A percentile compares a stretch with the other conserved stretches of the same genome.
Conservation (phyloP, 2,797 vertebrate genomes). For the Poeciliopsis presidionis region DNA sequence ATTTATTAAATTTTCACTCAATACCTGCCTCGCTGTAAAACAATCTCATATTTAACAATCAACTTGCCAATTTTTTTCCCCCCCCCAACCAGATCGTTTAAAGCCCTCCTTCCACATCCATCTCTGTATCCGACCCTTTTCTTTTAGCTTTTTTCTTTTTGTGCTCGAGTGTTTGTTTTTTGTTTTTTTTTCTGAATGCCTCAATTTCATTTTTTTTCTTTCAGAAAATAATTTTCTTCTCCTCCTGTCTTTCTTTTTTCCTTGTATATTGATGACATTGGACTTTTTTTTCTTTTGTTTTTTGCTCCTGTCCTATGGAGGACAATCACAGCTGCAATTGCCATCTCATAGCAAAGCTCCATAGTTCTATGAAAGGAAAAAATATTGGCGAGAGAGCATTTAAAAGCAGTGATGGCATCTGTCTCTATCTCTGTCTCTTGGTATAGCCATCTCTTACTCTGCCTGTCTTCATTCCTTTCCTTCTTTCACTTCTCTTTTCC, state of each 20-base stretch:
- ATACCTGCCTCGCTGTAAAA: conserved; percentile 79
- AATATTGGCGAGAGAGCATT: conserved; percentile 60
- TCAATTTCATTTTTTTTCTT: conserved; percentile 56
- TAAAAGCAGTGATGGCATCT: conserved; percentile 70
- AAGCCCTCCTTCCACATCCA: conserved; percentile 30
- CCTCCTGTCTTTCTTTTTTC: conserved; percentile 60
- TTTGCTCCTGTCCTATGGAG: conserved; percentile 69
- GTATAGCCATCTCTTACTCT: conserved; percentile 49
- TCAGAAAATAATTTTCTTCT: conserved; percentile 35
- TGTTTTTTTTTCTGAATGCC: conserved; percentile 9
- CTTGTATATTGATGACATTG: conserved; percentile 76
- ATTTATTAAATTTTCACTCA: conserved; percentile 82
- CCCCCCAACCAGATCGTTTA: conserved; percentile 28
- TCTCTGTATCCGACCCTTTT: conserved; percentile 28
- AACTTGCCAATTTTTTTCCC: conserved; percentile 37
- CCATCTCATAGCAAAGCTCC: conserved; percentile 71
- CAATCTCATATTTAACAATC: conserved; percentile 84
- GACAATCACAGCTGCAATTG: conserved; percentile 76
- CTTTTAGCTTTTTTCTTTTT: conserved; percentile 6
- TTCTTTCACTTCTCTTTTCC: conserved; percentile 15
- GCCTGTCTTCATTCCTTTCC: conserved; percentile 26
- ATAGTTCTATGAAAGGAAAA: conserved; percentile 66
- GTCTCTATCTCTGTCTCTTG: conserved; percentile 58
- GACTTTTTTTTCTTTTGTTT: conserved; percentile 74
- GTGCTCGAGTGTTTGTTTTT: conserved; percentile 32